Base-by-base conservation (phyloP, 37 sponge, comb jelly and placozoan species). In the Halisarca cf. caerulea region DNA sequence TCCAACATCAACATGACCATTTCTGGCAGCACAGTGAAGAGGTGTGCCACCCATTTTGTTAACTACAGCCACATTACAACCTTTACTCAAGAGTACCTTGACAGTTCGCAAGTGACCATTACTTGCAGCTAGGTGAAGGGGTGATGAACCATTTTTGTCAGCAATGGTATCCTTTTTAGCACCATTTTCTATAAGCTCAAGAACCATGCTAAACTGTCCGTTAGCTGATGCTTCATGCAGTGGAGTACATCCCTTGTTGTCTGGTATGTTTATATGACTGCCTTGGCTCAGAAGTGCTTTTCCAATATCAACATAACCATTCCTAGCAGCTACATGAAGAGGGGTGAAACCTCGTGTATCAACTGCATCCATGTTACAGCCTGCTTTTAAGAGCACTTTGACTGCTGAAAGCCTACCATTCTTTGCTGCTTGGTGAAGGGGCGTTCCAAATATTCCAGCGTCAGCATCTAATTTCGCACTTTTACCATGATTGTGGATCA, bases 341-440 rank as follows among this genome's bases (percentile, higher is more conserved):
- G 36, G 43, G 41, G 45, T 74, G 0, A 11, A 21, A 41, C 77
- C 77, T 40, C 41, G 2, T 40, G n/a, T 41, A 38, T 37, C 2
- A n/a, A 74, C 45, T 43, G 36, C 77, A 41, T 40, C 43, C 18
- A 43, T 2, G 3, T 23, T n/a, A 74, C 77, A 74, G 21, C 77
- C 77, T 74, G 36, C 45, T 17, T 3, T 44, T 25, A 74, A 41
- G 15, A 74, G 24, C 2, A 14, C 77, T 74, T n/a, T 18, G 23
- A 41, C 43, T 25, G 77, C 41, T 21, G 36, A 41, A 15, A 74
- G 25, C 18, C 41, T 41, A 20, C 77, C 77, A 25, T 24, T 24
- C 36, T 40, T 20, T 32, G 77, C 42, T 40, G 77, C 77, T 41
- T 74, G 77, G 36, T 74, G 77, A 40, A 74, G 41, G 21, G 77